Evolutionary conservation across 2,888 invertebrate genomes (phyloP), one percentile per base, ranked within the genome.

Genomic region (Drosophila yooni): DNA sequence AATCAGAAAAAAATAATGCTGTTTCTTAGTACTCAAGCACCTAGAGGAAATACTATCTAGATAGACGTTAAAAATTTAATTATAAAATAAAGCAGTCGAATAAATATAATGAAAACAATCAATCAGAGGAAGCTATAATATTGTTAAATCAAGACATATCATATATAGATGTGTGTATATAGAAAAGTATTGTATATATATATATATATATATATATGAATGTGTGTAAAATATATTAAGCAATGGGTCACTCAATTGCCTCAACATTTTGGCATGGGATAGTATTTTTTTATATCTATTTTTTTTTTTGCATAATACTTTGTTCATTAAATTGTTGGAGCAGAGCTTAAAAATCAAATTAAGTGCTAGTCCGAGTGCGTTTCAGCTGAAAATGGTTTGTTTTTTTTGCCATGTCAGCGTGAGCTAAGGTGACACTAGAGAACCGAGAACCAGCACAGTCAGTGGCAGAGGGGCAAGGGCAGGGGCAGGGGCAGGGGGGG

Each of bases 401-500:
- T 33, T 33, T 33, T 83, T 70, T 77, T 54, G 71, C 68, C 79
- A 69, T 74, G 82, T 81, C 83, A 46, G 46, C 72, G 67, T 66
- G 62, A 46, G 59, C 77, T 89, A 73, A 82, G 85, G 89, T 89
- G 89, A 89, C 84, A 77, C 82, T 71, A 72, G 36, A 65, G 64
- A 75, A 69, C 63, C 74, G 33, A 33, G 33, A 33, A 33, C 34
- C 34, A 18, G 18, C 18, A 3, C 38, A 52, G 25, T 1, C 31
- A 4, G 46, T 62, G 31, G 25, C 43, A 31, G 31, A 4, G 46
- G 66, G 31, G 25, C 43, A 31, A 10, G 31, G 31, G 11, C 21
- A n/a, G 40, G 11, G 38, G 33, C 2, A 33, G 3, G 33, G 33
- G 10, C 33, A 33, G 43, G 59, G 59, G 21, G 21, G 21, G 21